Percentiles rank a stretch among this genome's conserved stretches.
phyloP scores from a whole-genome alignment of 2,888 invertebrate genomes.

The Drosophila barbarae region DNA sequence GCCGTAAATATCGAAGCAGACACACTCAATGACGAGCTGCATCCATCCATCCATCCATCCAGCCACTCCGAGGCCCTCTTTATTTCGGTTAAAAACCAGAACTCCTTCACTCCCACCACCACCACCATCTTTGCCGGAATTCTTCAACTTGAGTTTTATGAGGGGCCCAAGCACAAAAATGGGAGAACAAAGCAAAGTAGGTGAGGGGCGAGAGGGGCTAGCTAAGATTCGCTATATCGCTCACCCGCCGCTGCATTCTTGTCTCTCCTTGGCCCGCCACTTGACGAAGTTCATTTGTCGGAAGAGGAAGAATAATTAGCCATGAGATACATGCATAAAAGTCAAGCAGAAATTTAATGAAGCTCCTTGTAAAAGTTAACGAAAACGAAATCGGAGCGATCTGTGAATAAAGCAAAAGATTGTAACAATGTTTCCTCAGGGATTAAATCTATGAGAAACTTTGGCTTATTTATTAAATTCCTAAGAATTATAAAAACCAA shows the following conservation, averaged over 20 bases:
- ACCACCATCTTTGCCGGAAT: conserved; percentile 1
- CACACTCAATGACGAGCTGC: conserved; percentile 35
- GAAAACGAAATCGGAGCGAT: conserved; percentile 20
- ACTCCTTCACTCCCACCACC: not conserved
- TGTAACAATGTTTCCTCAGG: not conserved
- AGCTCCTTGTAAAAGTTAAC: conserved; percentile 22
- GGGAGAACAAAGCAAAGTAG: conserved; percentile 27
- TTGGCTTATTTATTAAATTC: not conserved
- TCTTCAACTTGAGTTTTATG: conserved; percentile 43
- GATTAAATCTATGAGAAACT: not conserved
- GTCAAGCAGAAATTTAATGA: conserved; percentile 36
- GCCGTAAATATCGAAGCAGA: conserved; percentile 49
- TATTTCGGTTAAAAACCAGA: not conserved
- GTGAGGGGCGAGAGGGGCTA: conserved; percentile 3
- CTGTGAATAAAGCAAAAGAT: not conserved
- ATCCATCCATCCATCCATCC: conserved; percentile 5
- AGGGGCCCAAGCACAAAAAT: conserved; percentile 33
- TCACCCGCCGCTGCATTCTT: not conserved
- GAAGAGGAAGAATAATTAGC: conserved; percentile 38
- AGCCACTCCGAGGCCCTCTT: not conserved
- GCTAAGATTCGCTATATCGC: conserved; percentile 1
- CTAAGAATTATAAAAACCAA: not conserved
- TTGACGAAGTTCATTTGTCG: conserved; percentile 40
- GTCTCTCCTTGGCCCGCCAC: not conserved
- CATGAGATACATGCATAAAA: conserved; percentile 32